phyloP scores from a whole-genome alignment of 2,113 vertebrate species.

The Meriones unguiculatus region DNA sequence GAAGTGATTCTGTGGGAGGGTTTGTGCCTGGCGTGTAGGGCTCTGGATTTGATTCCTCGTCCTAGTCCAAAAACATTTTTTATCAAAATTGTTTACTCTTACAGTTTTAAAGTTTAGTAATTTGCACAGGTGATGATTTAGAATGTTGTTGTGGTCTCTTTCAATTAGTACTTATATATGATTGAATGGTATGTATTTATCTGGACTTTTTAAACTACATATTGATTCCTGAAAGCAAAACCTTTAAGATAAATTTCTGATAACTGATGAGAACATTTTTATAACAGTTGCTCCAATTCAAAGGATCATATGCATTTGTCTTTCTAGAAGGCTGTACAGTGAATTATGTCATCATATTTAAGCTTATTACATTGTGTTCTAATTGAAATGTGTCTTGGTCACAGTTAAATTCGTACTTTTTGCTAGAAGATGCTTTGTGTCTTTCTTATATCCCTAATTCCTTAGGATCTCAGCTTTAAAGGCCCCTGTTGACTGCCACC shows the following conservation, averaged over 20 bases:
- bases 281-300: constrained; percentile 18
- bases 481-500: constrained; percentile 48
- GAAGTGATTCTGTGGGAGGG: neutral
- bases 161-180: neutral
- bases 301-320: constrained; percentile 51
- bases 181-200: constrained; percentile 22
- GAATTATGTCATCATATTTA: constrained; percentile 43
- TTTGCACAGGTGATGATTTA: constrained; percentile 27
- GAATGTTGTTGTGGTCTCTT: neutral
- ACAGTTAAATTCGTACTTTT: constrained; percentile 64
- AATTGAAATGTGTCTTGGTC: constrained; percentile 67
- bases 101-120: neutral
- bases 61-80: neutral
- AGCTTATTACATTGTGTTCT: constrained; percentile 53
- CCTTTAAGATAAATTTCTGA: constrained; percentile 38
- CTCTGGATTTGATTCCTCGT: neutral
- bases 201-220: neutral
- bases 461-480: constrained; percentile 61
- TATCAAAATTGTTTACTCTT: neutral
- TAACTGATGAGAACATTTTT: constrained; percentile 47
- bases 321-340: constrained; percentile 26
- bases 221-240: constrained; percentile 26
- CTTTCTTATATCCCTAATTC: constrained; percentile 72
- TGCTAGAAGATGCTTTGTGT: constrained; percentile 37
- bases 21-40: neutral